Evolutionary conservation across 1,140 invertebrate species (phyloP).

Genomic region (Drosophila saltans): DNA sequence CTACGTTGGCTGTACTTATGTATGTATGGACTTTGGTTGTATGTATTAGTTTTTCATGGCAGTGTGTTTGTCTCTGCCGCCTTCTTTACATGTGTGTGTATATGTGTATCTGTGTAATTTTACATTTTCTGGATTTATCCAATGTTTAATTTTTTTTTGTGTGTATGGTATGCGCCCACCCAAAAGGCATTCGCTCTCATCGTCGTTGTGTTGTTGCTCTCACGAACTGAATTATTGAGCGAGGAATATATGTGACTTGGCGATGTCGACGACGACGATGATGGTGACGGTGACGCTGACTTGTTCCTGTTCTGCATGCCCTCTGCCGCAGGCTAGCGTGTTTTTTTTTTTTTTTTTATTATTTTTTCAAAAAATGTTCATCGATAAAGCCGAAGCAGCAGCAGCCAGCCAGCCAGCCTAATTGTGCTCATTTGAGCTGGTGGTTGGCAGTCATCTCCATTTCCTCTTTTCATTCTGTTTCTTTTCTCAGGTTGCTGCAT

Average conservation of each 20-base stretch:
- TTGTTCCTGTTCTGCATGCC: constrained; percentile 62
- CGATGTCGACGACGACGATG: constrained; percentile 21
- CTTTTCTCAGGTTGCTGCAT: constrained; percentile 50
- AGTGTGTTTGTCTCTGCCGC: constrained; percentile 38
- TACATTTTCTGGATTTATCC: constrained; percentile 81
- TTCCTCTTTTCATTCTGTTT: constrained; percentile 26
- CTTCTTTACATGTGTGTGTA: not conserved
- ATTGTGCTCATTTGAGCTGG: constrained; percentile 78
- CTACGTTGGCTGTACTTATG: constrained; percentile 53
- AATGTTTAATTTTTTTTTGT: constrained; percentile 75
- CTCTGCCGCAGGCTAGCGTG: constrained; percentile 45
- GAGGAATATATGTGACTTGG: constrained; percentile 66
- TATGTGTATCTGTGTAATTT: constrained; percentile 66
- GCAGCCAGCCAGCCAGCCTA: constrained; percentile 49
- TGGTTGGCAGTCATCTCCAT: constrained; percentile 42
- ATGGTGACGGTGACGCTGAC: constrained; percentile 50
- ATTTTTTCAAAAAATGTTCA: constrained; percentile 13
- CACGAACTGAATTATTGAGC: constrained; percentile 72
- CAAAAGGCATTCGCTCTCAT: constrained; percentile 57
- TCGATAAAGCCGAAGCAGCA: constrained; percentile 60
- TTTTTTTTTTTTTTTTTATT: constrained; percentile 23
- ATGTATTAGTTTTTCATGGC: constrained; percentile 76
- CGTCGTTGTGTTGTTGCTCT: constrained; percentile 46
- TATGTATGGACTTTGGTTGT: constrained; percentile 33
- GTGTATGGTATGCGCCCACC: constrained; percentile 62